phyloP scores from a whole-genome alignment of 2,113 vertebrate genomes.

The Ibidorhyncha struthersii region DNA sequence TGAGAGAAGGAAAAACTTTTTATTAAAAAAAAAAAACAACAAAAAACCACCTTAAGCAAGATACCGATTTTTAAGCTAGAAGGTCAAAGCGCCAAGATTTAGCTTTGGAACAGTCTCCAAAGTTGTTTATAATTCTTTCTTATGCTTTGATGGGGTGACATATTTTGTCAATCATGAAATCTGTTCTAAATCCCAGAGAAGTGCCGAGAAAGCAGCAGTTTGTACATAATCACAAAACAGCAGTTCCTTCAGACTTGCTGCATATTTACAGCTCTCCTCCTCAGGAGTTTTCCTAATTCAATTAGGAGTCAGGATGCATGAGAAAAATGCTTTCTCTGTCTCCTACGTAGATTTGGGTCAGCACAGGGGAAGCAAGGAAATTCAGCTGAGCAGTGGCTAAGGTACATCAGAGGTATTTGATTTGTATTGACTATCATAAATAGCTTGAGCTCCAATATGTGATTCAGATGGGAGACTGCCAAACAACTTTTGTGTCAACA shows the following conservation, averaged over 20 bases:
- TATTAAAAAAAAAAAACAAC: background rate
- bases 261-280: background rate
- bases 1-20: background rate
- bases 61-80: background rate
- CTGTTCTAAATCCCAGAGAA: background rate
- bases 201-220: background rate
- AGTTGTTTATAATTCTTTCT: conserved; percentile 8
- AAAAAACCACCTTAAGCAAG: background rate
- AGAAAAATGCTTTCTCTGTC: background rate
- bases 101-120: background rate
- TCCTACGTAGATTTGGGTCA: background rate
- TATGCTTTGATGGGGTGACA: background rate
- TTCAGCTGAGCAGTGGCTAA: background rate
- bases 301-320: background rate
- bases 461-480: background rate
- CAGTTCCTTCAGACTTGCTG: background rate
- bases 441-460: background rate
- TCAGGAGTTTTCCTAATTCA: background rate
- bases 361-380: background rate
- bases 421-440: background rate
- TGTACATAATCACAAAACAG: background rate
- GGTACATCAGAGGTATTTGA: background rate
- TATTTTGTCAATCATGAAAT: background rate
- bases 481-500: background rate
- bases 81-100: background rate